These are phyloP conservation scores for Lordiphosa collinella DNA, from an alignment of 1,140 invertebrate genomes.

Conservation along the genomic window DNA sequence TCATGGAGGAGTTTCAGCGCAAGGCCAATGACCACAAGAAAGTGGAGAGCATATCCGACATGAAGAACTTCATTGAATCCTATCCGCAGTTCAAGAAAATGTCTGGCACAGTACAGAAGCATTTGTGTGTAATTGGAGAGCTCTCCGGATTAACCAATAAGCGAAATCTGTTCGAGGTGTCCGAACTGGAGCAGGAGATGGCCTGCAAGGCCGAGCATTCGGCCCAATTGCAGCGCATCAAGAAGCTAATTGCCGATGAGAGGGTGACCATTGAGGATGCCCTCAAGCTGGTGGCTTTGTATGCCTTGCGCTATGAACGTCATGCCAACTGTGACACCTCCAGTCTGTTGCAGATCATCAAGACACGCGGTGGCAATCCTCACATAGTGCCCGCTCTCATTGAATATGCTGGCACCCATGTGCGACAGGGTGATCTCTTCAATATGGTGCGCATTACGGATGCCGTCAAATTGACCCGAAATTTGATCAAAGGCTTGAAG, in stretches of 20 bases:
- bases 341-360: constrained; percentile 86
- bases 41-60: constrained; percentile 98
- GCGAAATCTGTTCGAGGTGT: constrained; percentile 92
- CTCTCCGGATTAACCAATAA: constrained; percentile 91
- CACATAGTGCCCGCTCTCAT: constrained; percentile 86
- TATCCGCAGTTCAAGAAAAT: constrained; percentile 99
- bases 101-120: constrained; percentile 98
- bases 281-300: constrained; percentile 93
- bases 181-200: constrained; percentile 98
- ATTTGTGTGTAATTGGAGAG: constrained; percentile 97
- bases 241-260: constrained; percentile 85
- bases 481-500: constrained; percentile 93
- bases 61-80: constrained; percentile 99
- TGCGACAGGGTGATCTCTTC: constrained; percentile 90
- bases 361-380: constrained; percentile 83
- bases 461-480: constrained; percentile 94
- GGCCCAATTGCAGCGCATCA: constrained; percentile 89
- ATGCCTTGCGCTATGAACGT: constrained; percentile 95
- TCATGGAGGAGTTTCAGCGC: constrained; percentile 98
- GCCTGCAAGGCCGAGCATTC: constrained; percentile 96
- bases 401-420: constrained; percentile 90
- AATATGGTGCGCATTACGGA: constrained; percentile 85
- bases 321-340: constrained; percentile 92
- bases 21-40: constrained; percentile 98
- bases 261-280: constrained; percentile 90